Evolutionary conservation across 2,888 invertebrate genomes (phyloP), one percentile per base, ranked within the genome.

Genomic region (Chromoteleia sp.): DNA sequence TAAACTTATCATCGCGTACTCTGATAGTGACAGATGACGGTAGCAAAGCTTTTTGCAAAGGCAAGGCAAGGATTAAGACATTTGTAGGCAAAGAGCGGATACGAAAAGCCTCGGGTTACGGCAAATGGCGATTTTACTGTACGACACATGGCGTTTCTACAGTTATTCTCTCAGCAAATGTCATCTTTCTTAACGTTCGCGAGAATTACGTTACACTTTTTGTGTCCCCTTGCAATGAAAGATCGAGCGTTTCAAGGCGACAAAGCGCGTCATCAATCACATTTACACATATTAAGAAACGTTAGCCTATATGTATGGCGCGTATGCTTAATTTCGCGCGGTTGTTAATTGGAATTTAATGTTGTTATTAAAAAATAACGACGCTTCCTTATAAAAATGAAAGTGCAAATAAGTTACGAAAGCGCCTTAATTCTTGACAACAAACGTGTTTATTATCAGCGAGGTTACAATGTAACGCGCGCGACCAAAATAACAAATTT

Each of bases 191-290:
- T 71, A 39, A 41, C 36, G 63, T 54, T 65, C 75, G 58, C 63
- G 75, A 21, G 17, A 63, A 73, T 68, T 81, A 63, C 65, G 76
- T 80, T 70, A 77, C 54, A 74, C 21, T 76, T 76, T 67, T 80
- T 79, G 54, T 52, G 63, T 19, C 2, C 4, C 17, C 10, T 17
- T 19, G 25, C 45, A 45, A 83, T 81, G 82, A 81, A 59, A 63
- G 84, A 84, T 83, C 63, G 68, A 17, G 73, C 63, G 54, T 77
- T 67, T 82, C 59, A 84, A 86, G 86, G 84, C 86, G 87, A 88
- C 80, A 86, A 86, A 84, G 85, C 82, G 81, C 83, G 81, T 86
- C 88, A 88, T 89, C 87, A 87, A 89, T 90, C 89, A 89, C 81
- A 81, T 75, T 71, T 50, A 41, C 65, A 54, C 41, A 19, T 33